These are phyloP conservation scores for Scaptomyza montana DNA, from an alignment of 1,140 invertebrate species.

Conservation along the genomic window DNA sequence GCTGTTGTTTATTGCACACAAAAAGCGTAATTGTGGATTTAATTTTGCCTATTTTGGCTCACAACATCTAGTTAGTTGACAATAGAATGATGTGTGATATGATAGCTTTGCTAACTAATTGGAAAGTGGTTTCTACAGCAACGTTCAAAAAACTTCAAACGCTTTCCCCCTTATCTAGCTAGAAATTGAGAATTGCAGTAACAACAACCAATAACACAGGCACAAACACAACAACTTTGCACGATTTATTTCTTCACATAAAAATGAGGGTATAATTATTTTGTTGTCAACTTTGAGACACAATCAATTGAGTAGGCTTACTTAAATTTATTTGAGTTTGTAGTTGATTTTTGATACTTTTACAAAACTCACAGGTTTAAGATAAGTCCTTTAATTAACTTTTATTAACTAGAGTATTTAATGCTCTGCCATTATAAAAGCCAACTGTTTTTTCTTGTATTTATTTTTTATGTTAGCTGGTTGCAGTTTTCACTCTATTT, in stretches of 20 bases:
- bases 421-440: background rate
- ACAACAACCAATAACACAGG: background rate
- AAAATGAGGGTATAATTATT: background rate
- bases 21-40: slow-evolving; percentile 48
- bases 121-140: slow-evolving; percentile 19
- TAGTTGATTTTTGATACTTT: no score
- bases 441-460: background rate
- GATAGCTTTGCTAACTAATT: slow-evolving; percentile 12
- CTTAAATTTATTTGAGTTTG: no score
- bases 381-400: background rate
- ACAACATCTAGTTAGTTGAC: slow-evolving; percentile 35
- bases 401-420: background rate
- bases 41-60: slow-evolving; percentile 44
- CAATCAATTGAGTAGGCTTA: background rate
- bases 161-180: slow-evolving; percentile 31
- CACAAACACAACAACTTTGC: no score
- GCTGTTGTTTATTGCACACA: slow-evolving; percentile 51
- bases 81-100: slow-evolving; percentile 29
- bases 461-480: slow-evolving; percentile 40
- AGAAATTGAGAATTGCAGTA: slow-evolving; percentile 26
- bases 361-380: no score
- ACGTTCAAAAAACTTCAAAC: slow-evolving; percentile 7
- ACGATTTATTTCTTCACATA: no score
- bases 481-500: slow-evolving; percentile 73
- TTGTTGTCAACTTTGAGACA: background rate